Evolutionary conservation across 2,888 invertebrate genomes (phyloP).

Genomic region (Drosophila ezoana): DNA sequence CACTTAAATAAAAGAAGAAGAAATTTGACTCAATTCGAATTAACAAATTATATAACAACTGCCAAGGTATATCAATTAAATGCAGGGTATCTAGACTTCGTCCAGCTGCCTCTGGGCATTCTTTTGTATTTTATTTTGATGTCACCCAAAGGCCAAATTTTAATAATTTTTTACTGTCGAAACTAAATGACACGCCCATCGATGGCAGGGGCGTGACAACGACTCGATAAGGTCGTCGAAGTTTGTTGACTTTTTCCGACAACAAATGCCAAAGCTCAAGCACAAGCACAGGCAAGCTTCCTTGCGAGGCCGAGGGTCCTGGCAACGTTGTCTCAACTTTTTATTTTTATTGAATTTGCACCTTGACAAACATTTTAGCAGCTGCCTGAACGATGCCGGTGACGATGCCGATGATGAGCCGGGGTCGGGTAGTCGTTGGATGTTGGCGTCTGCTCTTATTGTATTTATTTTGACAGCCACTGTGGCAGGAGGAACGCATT

Average conservation of each 20-base stretch:
- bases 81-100: constrained; percentile 6
- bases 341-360: constrained; percentile 80
- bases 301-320: constrained; percentile 14
- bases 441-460: constrained; percentile 42
- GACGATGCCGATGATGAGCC: constrained; percentile 44
- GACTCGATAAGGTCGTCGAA: constrained; percentile 73
- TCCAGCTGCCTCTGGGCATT: neutral
- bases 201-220: constrained; percentile 69
- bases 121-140: constrained; percentile 53
- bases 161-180: constrained; percentile 65
- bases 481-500: constrained; percentile 40
- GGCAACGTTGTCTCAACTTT: constrained; percentile 40
- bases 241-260: constrained; percentile 50
- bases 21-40: too few species aligned
- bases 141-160: constrained; percentile 70
- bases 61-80: neutral
- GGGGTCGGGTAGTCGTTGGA: neutral
- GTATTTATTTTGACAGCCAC: constrained; percentile 76
- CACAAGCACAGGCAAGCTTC: neutral
- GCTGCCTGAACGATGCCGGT: constrained; percentile 45
- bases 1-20: too few species aligned
- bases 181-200: constrained; percentile 62
- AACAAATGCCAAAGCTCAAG: constrained; percentile 48
- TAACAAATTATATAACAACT: too few species aligned
- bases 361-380: constrained; percentile 76